Base-by-base conservation (phyloP, 2,113 vertebrate species). In the Romanogobio albipinnatus region DNA sequence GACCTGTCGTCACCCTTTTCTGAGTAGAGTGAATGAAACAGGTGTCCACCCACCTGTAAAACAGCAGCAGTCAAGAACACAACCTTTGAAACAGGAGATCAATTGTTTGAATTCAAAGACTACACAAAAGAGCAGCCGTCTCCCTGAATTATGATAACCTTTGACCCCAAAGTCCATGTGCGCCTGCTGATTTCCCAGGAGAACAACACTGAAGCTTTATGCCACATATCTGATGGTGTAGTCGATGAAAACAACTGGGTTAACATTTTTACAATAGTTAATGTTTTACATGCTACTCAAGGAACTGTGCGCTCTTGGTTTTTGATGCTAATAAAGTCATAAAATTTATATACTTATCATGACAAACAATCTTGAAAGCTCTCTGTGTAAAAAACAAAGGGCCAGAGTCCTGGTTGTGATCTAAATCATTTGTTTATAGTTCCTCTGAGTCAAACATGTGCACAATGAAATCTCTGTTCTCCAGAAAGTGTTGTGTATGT, bases 401-500 rank as follows among this genome's bases (percentile, higher is more conserved):
- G 45, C 43, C 76, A 8, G 39, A 26, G 76, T 70, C 84, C 87
- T 87, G 75, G 74, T 81, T 91, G 22, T 86, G 85, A 82, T 86
- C 74, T 78, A 61, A 87, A 86, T 84, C 70, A 75, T 77, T 90
- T 88, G 83, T 86, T 91, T 88, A 51, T 85, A 85, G n/a, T 86
- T 89, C 87, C 90, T 91, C 53, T 45, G 81, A 88, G 87, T 85
- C 39, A 91, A 91, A 75, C 86, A 87, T 88, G 84, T 85, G 85
- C 77, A 87, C 43, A 86, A 80, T 88, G 88, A 91, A 91, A 80
- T 24, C 45, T 51, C 82, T 82, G 87, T 86, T 87, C 83, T 8
- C 29, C 62, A 71, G 29, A 58, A 53, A n/a, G 33, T 43, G 11
- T 71, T 86, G 85, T 92, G 89, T 92, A 22, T 71, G 19, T 58